Evolutionary conservation across 1,140 invertebrate species (phyloP), one percentile per base, ranked within the genome.

Genomic region (Pararge aegeria): DNA sequence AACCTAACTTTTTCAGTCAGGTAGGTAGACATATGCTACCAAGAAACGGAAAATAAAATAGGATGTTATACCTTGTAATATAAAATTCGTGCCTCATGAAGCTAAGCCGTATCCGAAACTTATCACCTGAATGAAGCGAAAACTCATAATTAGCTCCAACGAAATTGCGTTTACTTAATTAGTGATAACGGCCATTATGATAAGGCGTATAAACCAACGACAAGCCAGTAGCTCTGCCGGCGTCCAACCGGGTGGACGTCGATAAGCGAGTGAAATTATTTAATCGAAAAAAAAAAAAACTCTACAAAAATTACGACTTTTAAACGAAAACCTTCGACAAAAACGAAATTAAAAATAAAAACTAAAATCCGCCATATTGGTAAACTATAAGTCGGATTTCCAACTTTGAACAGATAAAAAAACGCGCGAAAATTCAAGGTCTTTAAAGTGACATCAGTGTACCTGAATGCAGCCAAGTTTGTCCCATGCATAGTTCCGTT

Each of bases 311-410:
- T 34, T 12, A 24, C 24, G 24, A 24, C 30, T 70, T 69, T 40
- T 53, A 63, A 73, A 80, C 80, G 72, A 86, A 81, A 68, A 71
- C 70, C 72, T 64, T 74, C 75, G 81, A 81, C 73, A 64, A 40
- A 67, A 69, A 78, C 75, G 83, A 86, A 81, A 16, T 42, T 79
- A 81, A 61, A 68, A 51, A n/a, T n/a, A 67, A 61, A 42, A 64
- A 66, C 61, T 57, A 72, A 72, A 59, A 0, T 6, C 38, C 38
- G 52, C 38, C 48, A 46, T 54, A 44, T 55, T 56, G 27, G 50
- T 18, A 66, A 63, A 60, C 13, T 40, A 67, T 65, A 79, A 55
- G 55, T 75, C 58, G 66, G 65, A 69, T 48, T 63, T 63, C 18
- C 48, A 46, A 46, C 60, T 34, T 24, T 5, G 2, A 48, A 58